phyloP scores from a whole-genome alignment of 2,888 invertebrate species.

The Unio delphinus region DNA sequence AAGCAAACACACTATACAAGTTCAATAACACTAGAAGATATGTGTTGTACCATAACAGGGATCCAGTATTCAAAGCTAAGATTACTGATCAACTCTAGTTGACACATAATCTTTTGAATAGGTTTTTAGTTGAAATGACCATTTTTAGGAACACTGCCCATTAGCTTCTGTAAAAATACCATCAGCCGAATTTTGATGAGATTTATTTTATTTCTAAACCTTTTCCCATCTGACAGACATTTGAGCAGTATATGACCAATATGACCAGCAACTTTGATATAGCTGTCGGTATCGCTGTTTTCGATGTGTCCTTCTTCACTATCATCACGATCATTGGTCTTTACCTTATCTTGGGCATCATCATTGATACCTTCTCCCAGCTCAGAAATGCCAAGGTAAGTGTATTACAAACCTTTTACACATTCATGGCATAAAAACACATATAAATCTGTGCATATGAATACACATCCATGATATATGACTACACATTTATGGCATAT shows the following conservation, averaged over 20 bases:
- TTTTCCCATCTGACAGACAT: constrained; percentile 5
- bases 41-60: too few relatives aligned
- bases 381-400: constrained; percentile 64
- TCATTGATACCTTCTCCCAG: constrained; percentile 68
- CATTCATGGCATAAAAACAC: too few relatives aligned
- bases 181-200: too few relatives aligned
- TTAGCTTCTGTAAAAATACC: not conserved
- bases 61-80: too few relatives aligned
- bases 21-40: too few relatives aligned
- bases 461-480: too few relatives aligned
- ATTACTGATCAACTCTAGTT: too few relatives aligned
- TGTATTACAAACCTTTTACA: too few relatives aligned
- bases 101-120: too few relatives aligned
- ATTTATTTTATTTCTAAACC: not conserved
- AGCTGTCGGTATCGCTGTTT: constrained; percentile 45
- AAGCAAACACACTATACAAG: too few relatives aligned
- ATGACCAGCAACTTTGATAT: constrained; percentile 12
- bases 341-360: constrained; percentile 69
- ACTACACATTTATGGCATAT: too few relatives aligned
- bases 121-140: not conserved
- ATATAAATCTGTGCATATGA: too few relatives aligned
- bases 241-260: constrained; percentile 4
- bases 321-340: constrained; percentile 66
- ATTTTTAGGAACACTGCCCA: not conserved
- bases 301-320: constrained; percentile 65